Evolutionary conservation across 2,797 vertebrate species (phyloP).

Genomic region (Hybognathus amarus): DNA sequence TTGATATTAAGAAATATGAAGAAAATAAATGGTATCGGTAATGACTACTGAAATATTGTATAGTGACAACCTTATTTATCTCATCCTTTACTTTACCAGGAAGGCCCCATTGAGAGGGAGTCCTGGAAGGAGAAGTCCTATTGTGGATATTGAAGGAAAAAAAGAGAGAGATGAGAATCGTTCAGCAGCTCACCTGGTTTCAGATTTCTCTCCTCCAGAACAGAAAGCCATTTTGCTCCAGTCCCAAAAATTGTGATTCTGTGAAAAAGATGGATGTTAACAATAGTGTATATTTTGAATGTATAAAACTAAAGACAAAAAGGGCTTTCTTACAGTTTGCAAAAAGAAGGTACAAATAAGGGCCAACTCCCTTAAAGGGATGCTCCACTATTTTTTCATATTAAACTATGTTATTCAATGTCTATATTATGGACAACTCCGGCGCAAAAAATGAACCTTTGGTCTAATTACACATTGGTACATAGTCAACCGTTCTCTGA

Average conservation of each 20-base stretch:
- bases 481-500: no score
- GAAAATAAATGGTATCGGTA: neutral
- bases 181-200: slow-evolving; percentile 84
- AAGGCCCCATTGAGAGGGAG: no score
- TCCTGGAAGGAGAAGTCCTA: no score
- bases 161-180: neutral
- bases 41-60: neutral
- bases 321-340: neutral
- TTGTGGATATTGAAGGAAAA: neutral
- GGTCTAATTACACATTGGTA: no score
- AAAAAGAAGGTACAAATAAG: neutral
- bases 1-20: neutral
- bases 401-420: no score
- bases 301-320: neutral
- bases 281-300: neutral
- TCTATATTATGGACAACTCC: no score
- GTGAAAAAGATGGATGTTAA: slow-evolving; percentile 14
- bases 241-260: slow-evolving; percentile 96
- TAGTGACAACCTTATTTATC: neutral
- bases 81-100: no score
- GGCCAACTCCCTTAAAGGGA: neutral
- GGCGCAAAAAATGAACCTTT: no score
- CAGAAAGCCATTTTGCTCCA: slow-evolving; percentile 93
- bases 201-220: slow-evolving; percentile 89
- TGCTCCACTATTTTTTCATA: no score